Base-by-base conservation (phyloP, 2,113 vertebrate genomes). In the Atherinomorus stipes region DNA sequence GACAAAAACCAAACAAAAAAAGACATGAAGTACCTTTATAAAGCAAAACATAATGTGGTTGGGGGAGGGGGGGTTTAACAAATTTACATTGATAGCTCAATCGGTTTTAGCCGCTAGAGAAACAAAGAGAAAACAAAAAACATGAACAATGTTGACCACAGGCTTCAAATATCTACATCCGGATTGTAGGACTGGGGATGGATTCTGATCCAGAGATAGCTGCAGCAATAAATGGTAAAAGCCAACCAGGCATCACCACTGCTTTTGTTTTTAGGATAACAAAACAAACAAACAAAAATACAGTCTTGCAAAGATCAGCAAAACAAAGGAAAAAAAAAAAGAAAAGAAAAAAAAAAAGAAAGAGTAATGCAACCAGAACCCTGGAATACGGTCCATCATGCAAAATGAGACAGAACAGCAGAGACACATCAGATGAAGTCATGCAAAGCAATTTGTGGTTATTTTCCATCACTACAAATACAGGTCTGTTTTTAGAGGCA, bases 131-230 rank as follows among this genome's bases (percentile, higher is more conserved):
- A 42, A 68, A 72, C 22, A 6, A 72, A 79, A 72, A 83, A 64
- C 58, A 72, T 72, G 67, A 54, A 80, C 62, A 73, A 64, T 72
- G 70, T 51, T 75, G 75, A 81, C 74, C 84, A 81, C 70, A 80
- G 59, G 81, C 67, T 86, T 87, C 31, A 88, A 81, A 85, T 90
- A 89, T 91, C 87, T 91, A 91, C 87, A 88, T 86, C 85, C 79
- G 81, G 84, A 87, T 67, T 87, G 65, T 44, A 68, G 73, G 84
- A 86, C 72, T 61, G 34, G 70, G 73, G 59, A n/a, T 56, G 70
- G 74, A 79, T 63, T 44, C 71, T 56, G 60, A 82, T 78, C 65
- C 57, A 47, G 68, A 74, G 51, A 58, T 44, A 65, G 38, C 59
- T 77, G 76, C 64, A 78, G 78, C 65, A 64, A 60, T 26, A 71